These are phyloP conservation scores for Drosophila pseudotakahashii DNA, from an alignment of 2,888 invertebrate species.

Conservation along the genomic window DNA sequence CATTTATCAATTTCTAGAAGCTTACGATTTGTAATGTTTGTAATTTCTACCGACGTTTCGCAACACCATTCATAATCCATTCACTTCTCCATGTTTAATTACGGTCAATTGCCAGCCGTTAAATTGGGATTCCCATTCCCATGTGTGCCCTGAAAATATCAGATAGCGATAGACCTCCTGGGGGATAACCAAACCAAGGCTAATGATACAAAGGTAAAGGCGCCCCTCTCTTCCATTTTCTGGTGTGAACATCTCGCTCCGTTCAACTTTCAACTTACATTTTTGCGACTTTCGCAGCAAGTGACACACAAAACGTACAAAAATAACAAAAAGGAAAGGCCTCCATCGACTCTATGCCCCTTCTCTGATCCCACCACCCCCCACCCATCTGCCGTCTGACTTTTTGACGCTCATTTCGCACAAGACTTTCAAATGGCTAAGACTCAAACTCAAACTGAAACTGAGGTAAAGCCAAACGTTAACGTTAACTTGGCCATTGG, in stretches of 20 bases:
- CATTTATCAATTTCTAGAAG: neutral
- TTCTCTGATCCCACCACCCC: conserved; percentile 34
- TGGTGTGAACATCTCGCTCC: conserved; percentile 60
- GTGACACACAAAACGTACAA: conserved; percentile 65
- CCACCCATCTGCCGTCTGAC: conserved; percentile 32
- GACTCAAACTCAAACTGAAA: conserved; percentile 26
- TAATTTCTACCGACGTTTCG: neutral
- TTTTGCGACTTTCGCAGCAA: conserved; percentile 74
- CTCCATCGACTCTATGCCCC: conserved; percentile 25
- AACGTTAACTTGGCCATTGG: conserved; percentile 44
- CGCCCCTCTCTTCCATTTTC: conserved; percentile 8
- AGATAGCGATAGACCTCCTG: conserved; percentile 63
- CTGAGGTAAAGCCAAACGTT: conserved; percentile 16
- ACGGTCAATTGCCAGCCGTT: conserved; percentile 40
- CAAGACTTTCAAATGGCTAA: conserved; percentile 68
- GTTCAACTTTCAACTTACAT: conserved; percentile 75
- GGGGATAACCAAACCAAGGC: conserved; percentile 57
- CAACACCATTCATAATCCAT: conserved; percentile 38
- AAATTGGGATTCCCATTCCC: conserved; percentile 39
- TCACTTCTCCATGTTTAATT: conserved; percentile 44
- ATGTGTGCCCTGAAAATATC: conserved; percentile 40
- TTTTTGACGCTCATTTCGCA: conserved; percentile 63
- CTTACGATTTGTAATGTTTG: neutral
- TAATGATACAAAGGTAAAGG: conserved; percentile 57
- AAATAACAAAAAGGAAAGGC: conserved; percentile 70